Evolutionary conservation across 2,888 invertebrate species (phyloP).

Genomic region (Hydraecia micacea): DNA sequence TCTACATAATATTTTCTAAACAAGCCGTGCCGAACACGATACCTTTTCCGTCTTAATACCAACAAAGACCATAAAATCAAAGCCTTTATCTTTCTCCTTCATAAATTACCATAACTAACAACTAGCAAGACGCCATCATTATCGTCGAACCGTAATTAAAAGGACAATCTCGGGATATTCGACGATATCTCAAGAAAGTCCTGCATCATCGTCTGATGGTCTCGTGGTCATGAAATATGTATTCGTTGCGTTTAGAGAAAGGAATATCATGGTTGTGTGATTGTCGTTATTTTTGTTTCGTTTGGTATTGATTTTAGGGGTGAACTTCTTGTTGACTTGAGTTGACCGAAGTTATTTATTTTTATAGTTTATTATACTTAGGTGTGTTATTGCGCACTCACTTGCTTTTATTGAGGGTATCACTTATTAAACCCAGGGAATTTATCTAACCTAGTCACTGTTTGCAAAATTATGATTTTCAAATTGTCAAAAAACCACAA

Average conservation of each 20-base stretch:
- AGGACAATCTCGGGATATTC: constrained; percentile 72
- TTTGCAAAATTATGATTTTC: neutral
- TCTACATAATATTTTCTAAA: neutral
- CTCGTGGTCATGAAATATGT: constrained; percentile 79
- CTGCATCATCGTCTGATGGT: constrained; percentile 70
- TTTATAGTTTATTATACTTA: neutral
- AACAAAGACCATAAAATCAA: neutral
- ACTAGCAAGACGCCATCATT: constrained; percentile 60
- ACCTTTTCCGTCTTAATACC: no score
- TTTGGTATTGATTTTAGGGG: constrained; percentile 27
- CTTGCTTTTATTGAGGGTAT: neutral
- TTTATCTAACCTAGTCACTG: neutral
- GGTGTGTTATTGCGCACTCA: neutral
- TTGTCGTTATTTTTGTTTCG: constrained; percentile 41
- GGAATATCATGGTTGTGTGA: constrained; percentile 62
- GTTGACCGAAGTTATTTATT: neutral
- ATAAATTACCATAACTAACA: constrained; percentile 12
- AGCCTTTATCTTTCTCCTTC: neutral
- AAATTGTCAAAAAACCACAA: neutral
- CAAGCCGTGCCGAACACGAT: neutral
- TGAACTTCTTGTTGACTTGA: neutral
- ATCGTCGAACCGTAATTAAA: constrained; percentile 73
- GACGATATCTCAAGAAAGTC: constrained; percentile 61
- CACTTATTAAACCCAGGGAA: neutral
- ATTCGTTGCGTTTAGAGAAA: constrained; percentile 70